Percentiles rank a stretch among this genome's conserved stretches.
Evolutionary conservation across 1,140 invertebrate genomes (phyloP).

Genomic region (Tetramorium alpestre): DNA sequence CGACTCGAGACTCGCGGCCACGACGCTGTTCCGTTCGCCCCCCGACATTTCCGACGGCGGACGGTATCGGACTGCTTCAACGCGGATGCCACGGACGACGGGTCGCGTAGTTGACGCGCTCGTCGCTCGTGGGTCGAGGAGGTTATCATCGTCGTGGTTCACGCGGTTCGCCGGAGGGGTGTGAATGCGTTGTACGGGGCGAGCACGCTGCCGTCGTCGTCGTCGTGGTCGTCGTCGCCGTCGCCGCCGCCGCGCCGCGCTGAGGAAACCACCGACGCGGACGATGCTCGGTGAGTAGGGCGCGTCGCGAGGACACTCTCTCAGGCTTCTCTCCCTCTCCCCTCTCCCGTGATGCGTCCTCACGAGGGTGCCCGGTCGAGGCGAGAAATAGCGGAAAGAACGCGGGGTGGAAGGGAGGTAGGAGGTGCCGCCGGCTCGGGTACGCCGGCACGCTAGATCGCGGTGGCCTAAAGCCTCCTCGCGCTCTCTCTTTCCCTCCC

Average conservation of each 20-base stretch:
- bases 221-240: constrained; percentile 50
- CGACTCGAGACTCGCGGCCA: no score
- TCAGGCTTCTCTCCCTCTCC: neutral
- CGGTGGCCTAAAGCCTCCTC: constrained; percentile 5
- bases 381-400: constrained; percentile 1
- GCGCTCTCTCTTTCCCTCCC: neutral
- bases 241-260: neutral
- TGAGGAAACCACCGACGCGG: neutral
- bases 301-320: neutral
- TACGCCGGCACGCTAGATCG: constrained; percentile 15
- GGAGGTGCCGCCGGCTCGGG: neutral
- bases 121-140: neutral
- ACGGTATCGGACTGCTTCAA: no score
- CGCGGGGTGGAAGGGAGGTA: neutral
- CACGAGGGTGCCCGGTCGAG: constrained; percentile 25
- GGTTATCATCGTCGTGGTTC: neutral
- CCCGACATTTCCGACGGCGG: no score
- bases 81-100: no score
- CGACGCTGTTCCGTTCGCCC: no score
- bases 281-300: constrained; percentile 8
- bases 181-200: constrained; percentile 65
- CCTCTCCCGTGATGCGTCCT: constrained; percentile 22
- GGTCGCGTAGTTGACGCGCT: constrained; percentile 28
- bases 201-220: constrained; percentile 43
- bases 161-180: neutral